phyloP scores from a whole-genome alignment of 2,113 vertebrate genomes.

The Laterallus jamaicensis region DNA sequence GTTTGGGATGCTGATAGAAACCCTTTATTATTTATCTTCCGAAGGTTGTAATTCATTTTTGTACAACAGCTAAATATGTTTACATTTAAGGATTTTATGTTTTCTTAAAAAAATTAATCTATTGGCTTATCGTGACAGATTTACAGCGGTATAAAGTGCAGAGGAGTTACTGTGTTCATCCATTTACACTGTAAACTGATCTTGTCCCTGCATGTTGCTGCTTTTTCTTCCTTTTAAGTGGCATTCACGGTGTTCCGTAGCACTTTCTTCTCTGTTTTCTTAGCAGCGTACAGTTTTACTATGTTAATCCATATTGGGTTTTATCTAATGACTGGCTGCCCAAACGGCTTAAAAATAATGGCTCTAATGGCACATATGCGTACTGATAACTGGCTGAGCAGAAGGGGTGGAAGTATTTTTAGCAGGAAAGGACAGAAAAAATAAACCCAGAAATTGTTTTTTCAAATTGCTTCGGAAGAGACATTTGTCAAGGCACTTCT shows the following conservation, averaged over 20 bases:
- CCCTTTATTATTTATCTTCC: slow-evolving; percentile 39
- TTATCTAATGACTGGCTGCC: slow-evolving; percentile 27
- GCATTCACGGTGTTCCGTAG: not conserved
- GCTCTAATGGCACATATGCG: not conserved
- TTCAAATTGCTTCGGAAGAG: not conserved
- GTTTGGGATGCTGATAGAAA: slow-evolving; percentile 29
- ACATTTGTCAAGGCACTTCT: not conserved
- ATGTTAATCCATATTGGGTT: slow-evolving; percentile 29
- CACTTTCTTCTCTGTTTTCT: slow-evolving; percentile 56
- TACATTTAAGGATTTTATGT: not conserved
- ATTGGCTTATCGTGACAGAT: slow-evolving; percentile 62
- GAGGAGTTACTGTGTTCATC: slow-evolving; percentile 59
- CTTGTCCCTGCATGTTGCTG: slow-evolving; percentile 59
- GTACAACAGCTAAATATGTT: slow-evolving; percentile 52
- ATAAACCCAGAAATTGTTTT: not conserved
- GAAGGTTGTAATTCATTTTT: slow-evolving; percentile 42
- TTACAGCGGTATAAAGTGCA: slow-evolving; percentile 9
- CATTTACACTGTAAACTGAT: slow-evolving; percentile 42
- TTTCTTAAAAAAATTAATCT: not conserved
- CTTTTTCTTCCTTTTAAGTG: slow-evolving; percentile 51
- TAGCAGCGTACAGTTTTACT: slow-evolving; percentile 5
- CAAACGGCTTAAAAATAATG: slow-evolving; percentile 45
- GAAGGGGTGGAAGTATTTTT: not conserved
- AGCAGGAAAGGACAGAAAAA: not conserved
- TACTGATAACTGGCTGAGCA: not conserved